Evolutionary conservation across 2,797 vertebrate genomes (phyloP), one percentile per base, ranked within the genome.

Genomic region (Xenops minutus): DNA sequence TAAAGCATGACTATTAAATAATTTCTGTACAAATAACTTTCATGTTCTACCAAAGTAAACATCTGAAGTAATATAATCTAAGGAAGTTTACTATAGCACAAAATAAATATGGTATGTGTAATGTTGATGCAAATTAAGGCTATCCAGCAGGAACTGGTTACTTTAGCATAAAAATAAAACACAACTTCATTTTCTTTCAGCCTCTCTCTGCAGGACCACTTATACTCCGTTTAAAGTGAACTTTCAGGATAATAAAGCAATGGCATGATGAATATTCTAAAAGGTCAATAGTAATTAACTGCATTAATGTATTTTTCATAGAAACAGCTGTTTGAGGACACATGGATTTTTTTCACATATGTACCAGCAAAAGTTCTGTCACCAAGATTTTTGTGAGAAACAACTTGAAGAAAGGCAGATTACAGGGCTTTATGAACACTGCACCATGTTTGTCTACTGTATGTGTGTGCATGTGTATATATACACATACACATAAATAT

Each of bases 231-330:
- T 93, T 88, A 96, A 97, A 96, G 93, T 89, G 95, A 78, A 94
- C 85, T 96, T 97, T 89, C 79, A 93, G 75, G 77, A 86, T 94
- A 75, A 90, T 94, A 82, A 97, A 96, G 92, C 20, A 92, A 51
- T 41, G 72, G 27, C 51, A 84, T 93, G 88, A 97, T 97, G 96
- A 97, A 98, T 97, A 98, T 88, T 92, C 76, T 85, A 97, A 96
- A 97, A 97, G 96, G 84, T 97, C 97, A 97, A 62, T 95, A 92
- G 54, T 97, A 97, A 97, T 98, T 97, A 98, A 97, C 83, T 92
- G 73, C 48, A 96, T 95, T 97, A 95, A 96, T 94, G 86, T 77
- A 92, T 97, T 96, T 97, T 94, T 95, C 73, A 93, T 44, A 77
- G 92, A 85, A 96, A 94, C 66, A 95, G 81, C 81, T 97, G 91